These are phyloP conservation scores for Drosophila planitibia DNA, from an alignment of 2,888 invertebrate genomes.

Conservation along the genomic window DNA sequence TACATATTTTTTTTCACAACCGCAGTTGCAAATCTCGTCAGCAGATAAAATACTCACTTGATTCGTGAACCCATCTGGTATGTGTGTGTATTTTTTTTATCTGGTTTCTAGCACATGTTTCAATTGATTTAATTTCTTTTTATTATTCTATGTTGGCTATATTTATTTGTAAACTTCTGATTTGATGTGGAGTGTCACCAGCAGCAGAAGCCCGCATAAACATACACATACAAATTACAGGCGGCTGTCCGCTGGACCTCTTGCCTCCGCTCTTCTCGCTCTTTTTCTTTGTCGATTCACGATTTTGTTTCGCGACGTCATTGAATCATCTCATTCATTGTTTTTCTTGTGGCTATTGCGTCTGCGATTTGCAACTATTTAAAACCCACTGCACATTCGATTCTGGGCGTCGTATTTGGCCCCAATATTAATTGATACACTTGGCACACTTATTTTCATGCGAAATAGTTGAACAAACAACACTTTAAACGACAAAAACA, in stretches of 20 bases:
- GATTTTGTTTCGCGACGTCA: slow-evolving; percentile 70
- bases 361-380: slow-evolving; percentile 16
- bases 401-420: slow-evolving; percentile 34
- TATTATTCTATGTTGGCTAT: slow-evolving; percentile 24
- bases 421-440: slow-evolving; percentile 55
- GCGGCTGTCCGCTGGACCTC: slow-evolving; percentile 43
- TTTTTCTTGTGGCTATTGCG: slow-evolving; percentile 29
- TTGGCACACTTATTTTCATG: slow-evolving; percentile 53
- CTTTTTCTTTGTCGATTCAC: slow-evolving; percentile 60
- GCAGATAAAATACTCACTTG: slow-evolving; percentile 75
- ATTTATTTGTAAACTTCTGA: slow-evolving; percentile 42
- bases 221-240: slow-evolving; percentile 37
- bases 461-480: slow-evolving; percentile 63
- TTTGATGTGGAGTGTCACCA: slow-evolving; percentile 41
- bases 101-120: slow-evolving; percentile 68
- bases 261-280: slow-evolving; percentile 39
- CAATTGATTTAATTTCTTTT: slow-evolving; percentile 37
- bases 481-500: slow-evolving; percentile 56
- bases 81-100: slow-evolving; percentile 22
- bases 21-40: slow-evolving; percentile 37
- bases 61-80: slow-evolving; percentile 82
- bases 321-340: slow-evolving; percentile 61
- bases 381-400: slow-evolving; percentile 44
- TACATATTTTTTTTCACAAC: slow-evolving; percentile 22
- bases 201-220: slow-evolving; percentile 61